A percentile compares a stretch with the other conserved stretches of the same genome.
phyloP scores from a whole-genome alignment of 2,113 vertebrate species.

The Platanista minor region DNA sequence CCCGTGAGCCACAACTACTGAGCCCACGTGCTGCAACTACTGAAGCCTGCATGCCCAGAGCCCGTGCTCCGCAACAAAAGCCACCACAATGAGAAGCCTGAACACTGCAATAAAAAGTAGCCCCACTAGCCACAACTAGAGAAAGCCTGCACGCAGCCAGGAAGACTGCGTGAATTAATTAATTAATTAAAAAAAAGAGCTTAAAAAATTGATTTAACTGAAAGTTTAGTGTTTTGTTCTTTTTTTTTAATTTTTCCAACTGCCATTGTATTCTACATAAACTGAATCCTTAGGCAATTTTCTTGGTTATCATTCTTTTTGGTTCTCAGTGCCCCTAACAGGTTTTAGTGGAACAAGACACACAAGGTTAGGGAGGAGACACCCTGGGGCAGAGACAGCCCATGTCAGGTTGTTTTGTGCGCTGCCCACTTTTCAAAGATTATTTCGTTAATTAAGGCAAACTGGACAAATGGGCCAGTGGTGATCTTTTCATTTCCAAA shows the following conservation, averaged over 20 bases:
- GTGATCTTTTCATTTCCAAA: constrained; percentile 48
- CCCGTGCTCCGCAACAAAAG: too few relatives aligned
- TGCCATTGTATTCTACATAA: not conserved
- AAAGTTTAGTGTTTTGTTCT: not conserved
- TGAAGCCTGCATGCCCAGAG: too few relatives aligned
- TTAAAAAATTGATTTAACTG: not conserved
- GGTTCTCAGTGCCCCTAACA: not conserved
- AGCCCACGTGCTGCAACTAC: too few relatives aligned
- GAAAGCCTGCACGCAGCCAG: too few relatives aligned
- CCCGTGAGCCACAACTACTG: too few relatives aligned
- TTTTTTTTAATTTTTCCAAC: not conserved
- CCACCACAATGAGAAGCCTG: too few relatives aligned
- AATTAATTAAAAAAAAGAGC: too few relatives aligned
- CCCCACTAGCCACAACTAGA: too few relatives aligned
- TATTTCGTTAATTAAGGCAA: constrained; percentile 52
- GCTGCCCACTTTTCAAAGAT: not conserved
- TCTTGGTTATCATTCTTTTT: not conserved
- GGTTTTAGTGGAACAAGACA: not conserved
- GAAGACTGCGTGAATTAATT: too few relatives aligned
- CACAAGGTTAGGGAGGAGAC: not conserved
- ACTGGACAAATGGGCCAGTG: not conserved
- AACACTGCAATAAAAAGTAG: too few relatives aligned
- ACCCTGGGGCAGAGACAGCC: not conserved
- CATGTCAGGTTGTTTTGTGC: not conserved
- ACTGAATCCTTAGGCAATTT: not conserved